Evolutionary conservation across 2,888 invertebrate genomes (phyloP).

Genomic region (Leptodirus hochenwartii): DNA sequence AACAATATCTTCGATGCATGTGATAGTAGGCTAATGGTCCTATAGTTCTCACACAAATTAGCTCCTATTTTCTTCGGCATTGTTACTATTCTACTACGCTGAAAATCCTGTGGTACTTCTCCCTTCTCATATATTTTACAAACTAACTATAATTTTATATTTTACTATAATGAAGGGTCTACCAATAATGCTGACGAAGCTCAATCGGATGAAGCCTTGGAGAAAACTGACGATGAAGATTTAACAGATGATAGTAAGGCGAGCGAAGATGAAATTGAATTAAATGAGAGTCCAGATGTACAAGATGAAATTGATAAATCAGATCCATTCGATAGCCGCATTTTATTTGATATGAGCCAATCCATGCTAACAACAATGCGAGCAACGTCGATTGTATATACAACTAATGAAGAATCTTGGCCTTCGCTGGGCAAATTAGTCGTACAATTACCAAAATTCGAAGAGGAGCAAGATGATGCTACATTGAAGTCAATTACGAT

Average conservation of each 20-base stretch:
- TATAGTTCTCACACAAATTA: too few species aligned
- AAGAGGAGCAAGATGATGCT: slow-evolving; percentile 18
- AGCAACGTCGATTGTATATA: slow-evolving; percentile 27
- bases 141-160: too few species aligned
- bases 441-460: slow-evolving; percentile 37
- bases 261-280: slow-evolving; percentile 11
- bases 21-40: too few species aligned
- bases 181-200: too few species aligned
- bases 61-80: too few species aligned
- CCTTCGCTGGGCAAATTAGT: slow-evolving; percentile 39
- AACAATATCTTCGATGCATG: too few species aligned
- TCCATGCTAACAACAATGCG: slow-evolving; percentile 42
- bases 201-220: too few species aligned
- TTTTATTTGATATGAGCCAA: slow-evolving; percentile 45
- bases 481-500: slow-evolving; percentile 31
- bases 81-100: too few species aligned
- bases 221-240: slow-evolving; percentile 2
- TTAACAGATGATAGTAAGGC: slow-evolving; percentile 1
- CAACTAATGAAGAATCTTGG: slow-evolving; percentile 35
- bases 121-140: too few species aligned
- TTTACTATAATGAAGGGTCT: too few species aligned
- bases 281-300: slow-evolving; percentile 15
- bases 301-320: slow-evolving; percentile 17
- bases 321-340: slow-evolving; percentile 53
- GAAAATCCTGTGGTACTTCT: too few species aligned